A percentile compares a stretch with the other conserved stretches of the same genome.
phyloP scores from a whole-genome alignment of 2,113 vertebrate species.

The Porphyrio hochstetteri region DNA sequence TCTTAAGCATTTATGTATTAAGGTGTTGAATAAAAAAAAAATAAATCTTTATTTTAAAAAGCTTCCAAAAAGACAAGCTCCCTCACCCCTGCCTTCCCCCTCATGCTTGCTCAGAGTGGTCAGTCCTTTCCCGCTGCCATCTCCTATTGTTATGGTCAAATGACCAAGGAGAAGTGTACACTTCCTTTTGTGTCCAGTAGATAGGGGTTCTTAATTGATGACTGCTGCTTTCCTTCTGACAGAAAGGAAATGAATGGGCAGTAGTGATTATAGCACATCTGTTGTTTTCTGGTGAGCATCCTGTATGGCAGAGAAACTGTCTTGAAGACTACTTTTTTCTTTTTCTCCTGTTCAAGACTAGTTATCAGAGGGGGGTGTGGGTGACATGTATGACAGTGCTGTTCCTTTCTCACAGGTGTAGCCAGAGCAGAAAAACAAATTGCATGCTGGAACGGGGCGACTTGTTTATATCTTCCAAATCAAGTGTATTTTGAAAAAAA shows the following conservation, averaged over 20 bases:
- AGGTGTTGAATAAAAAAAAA: not conserved
- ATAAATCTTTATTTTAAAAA: not conserved
- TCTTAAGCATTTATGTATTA: not conserved
- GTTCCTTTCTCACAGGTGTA: constrained; percentile 64
- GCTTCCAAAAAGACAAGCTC: not conserved
- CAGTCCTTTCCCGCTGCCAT: constrained; percentile 1
- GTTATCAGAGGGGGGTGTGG: not conserved
- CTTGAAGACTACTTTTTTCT: constrained; percentile 6
- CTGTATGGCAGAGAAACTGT: constrained; percentile 64
- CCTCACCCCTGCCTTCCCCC: not conserved
- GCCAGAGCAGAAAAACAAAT: constrained; percentile 33
- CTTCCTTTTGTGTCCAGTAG: constrained; percentile 68
- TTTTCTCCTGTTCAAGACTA: not conserved
- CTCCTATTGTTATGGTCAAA: constrained; percentile 37
- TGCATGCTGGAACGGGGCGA: not conserved
- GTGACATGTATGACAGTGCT: not conserved
- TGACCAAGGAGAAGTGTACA: constrained; percentile 41
- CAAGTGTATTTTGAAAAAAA: not conserved
- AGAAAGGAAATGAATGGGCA: constrained; percentile 70
- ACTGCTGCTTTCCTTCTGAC: constrained; percentile 52
- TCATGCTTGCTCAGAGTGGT: not conserved
- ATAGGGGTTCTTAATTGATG: constrained; percentile 61
- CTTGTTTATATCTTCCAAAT: not conserved
- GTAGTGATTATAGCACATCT: constrained; percentile 68
- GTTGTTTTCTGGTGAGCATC: constrained; percentile 70